Evolutionary conservation across 2,113 vertebrate genomes (phyloP).

Genomic region (Pionites leucogaster): DNA sequence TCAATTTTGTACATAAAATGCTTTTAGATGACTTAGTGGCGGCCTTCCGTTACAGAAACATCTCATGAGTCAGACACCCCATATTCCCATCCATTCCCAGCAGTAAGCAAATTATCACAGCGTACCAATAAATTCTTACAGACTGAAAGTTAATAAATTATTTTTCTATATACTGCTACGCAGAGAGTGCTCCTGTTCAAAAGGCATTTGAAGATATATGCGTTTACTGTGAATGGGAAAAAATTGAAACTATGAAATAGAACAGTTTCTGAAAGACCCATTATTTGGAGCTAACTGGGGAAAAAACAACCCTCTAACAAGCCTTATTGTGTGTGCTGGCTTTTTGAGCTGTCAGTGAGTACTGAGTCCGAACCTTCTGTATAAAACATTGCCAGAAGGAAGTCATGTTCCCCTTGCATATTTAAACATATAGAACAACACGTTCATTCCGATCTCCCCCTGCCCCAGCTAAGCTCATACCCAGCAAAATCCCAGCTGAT

Average conservation of each 20-base stretch:
- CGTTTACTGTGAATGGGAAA: not conserved
- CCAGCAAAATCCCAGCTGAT: not conserved
- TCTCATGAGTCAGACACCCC: not conserved
- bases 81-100: not conserved
- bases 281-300: not conserved
- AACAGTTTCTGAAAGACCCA: not conserved
- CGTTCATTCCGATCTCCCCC: not conserved
- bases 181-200: not conserved
- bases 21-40: not conserved
- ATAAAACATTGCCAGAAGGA: not conserved
- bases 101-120: not conserved
- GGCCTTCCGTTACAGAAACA: rapidly evolving
- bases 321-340: not conserved
- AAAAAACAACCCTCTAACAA: not conserved
- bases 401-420: not conserved
- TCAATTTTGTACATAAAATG: too few relatives aligned
- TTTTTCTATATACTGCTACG: not conserved
- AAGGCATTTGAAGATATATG: not conserved
- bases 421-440: not conserved
- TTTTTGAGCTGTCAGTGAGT: not conserved
- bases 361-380: not conserved
- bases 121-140: not conserved
- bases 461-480: not conserved
- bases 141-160: not conserved
- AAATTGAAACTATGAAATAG: not conserved